phyloP scores from a whole-genome alignment of 2,797 vertebrate species.

The Xenops minutus region DNA sequence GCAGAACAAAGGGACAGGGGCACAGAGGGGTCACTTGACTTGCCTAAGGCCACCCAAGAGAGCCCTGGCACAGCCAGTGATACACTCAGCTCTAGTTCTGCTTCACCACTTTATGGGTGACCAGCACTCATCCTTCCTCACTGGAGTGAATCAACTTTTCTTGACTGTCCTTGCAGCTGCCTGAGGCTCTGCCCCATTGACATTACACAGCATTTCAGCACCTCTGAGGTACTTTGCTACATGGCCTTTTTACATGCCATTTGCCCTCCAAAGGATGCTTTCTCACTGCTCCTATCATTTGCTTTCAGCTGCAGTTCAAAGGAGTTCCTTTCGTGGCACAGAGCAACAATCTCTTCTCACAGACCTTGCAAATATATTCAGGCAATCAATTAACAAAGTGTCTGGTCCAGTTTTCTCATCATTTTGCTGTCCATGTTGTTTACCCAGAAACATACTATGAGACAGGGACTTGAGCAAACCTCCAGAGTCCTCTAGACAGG shows the following conservation, averaged over 20 bases:
- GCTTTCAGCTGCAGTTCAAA: background rate
- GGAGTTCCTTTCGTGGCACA: background rate
- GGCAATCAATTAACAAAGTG: background rate
- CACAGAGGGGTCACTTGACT: background rate
- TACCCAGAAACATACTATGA: background rate
- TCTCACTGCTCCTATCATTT: background rate
- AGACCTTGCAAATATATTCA: background rate
- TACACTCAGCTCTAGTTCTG: background rate
- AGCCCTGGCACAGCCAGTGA: background rate
- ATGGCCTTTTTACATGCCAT: background rate
- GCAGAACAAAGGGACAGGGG: background rate
- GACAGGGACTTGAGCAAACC: background rate
- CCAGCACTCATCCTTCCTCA: background rate
- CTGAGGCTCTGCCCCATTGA: background rate
- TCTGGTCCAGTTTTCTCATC: background rate
- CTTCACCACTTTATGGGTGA: background rate
- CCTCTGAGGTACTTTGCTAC: background rate
- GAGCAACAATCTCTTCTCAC: background rate
- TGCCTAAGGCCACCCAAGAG: background rate
- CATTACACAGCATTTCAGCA: background rate
- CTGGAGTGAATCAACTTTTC: background rate
- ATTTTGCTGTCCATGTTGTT: background rate
- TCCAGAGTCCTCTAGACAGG: background rate
- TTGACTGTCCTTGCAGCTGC: background rate
- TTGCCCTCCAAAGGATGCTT: background rate